These are phyloP conservation scores for Charaxes varanes DNA, from an alignment of 1,140 invertebrate genomes.

Conservation along the genomic window DNA sequence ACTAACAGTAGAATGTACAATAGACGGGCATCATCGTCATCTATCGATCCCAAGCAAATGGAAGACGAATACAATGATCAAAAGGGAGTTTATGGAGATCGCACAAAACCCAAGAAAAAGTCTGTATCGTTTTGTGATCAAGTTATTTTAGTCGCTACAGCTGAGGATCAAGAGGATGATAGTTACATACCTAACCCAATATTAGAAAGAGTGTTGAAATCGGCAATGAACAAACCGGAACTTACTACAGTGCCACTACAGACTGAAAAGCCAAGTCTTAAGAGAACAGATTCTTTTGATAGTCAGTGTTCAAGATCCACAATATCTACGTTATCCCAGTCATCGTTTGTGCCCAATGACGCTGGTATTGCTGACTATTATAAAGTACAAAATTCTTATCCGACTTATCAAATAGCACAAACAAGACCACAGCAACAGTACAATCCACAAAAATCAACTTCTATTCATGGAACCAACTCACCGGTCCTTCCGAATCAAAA, in stretches of 20 bases:
- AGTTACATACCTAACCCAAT: constrained; percentile 94
- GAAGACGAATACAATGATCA: constrained; percentile 60
- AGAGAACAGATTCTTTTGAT: constrained; percentile 71
- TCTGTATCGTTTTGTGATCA: constrained; percentile 96
- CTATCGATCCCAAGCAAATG: constrained; percentile 62
- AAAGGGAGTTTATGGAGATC: constrained; percentile 41
- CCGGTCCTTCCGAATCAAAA: constrained; percentile 32
- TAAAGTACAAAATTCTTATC: constrained; percentile 64
- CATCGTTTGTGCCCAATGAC: constrained; percentile 46
- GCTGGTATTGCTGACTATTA: constrained; percentile 69
- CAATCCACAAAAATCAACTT: constrained; percentile 46
- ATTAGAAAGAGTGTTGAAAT: constrained; percentile 87
- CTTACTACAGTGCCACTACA: constrained; percentile 71
- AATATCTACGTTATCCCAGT: constrained; percentile 63
- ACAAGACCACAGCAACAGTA: constrained; percentile 50
- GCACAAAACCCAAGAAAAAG: constrained; percentile 87
- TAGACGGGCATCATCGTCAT: constrained; percentile 60
- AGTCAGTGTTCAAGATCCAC: constrained; percentile 72
- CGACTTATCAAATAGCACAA: constrained; percentile 53
- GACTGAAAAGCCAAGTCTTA: constrained; percentile 60
- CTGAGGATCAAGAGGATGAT: constrained; percentile 92
- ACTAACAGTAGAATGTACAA: constrained; percentile 44
- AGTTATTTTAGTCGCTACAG: constrained; percentile 92
- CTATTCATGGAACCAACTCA: constrained; percentile 39
- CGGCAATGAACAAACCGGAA: constrained; percentile 84